Conservation (phyloP, 2,797 vertebrate genomes). For the Galaxias olidus region DNA sequence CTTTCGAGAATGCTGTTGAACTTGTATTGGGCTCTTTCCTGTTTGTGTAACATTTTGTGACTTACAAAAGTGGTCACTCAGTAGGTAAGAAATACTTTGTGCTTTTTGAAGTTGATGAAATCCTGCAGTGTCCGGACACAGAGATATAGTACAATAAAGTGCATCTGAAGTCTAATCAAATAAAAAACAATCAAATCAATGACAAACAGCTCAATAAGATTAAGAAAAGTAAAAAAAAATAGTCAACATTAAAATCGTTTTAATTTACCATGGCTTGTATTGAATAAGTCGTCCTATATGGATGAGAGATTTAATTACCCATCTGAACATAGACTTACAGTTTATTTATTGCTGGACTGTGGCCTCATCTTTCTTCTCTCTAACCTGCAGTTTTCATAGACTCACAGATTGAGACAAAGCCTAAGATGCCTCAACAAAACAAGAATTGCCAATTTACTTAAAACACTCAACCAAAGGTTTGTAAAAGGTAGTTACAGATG, state of each 20-base stretch:
- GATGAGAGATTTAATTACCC: conserved; percentile 22
- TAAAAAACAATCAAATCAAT: background rate
- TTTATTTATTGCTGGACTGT: too few relatives aligned
- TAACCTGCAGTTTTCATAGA: too few relatives aligned
- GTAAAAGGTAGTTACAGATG: too few relatives aligned
- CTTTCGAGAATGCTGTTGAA: conserved; percentile 17
- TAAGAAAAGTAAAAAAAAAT: background rate
- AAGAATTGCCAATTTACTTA: too few relatives aligned
- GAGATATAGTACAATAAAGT: background rate
- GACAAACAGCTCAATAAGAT: background rate
- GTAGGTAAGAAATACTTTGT: conserved; percentile 33
- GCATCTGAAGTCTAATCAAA: background rate
- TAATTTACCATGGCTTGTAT: conserved; percentile 51
- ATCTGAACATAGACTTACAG: too few relatives aligned
- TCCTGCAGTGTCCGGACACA: conserved; percentile 3
- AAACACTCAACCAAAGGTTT: too few relatives aligned
- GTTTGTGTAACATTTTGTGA: conserved; percentile 33
- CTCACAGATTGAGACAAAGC: too few relatives aligned
- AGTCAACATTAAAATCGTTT: conserved; percentile 3
- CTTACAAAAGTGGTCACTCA: conserved; percentile 21
- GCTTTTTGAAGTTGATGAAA: conserved; percentile 38
- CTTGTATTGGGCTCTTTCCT: conserved; percentile 47
- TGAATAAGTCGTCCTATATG: conserved; percentile 22
- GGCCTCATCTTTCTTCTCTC: too few relatives aligned
- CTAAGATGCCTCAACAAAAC: too few relatives aligned